phyloP scores from a whole-genome alignment of 2,113 vertebrate genomes.

The Cyphomyrus plagiostoma region DNA sequence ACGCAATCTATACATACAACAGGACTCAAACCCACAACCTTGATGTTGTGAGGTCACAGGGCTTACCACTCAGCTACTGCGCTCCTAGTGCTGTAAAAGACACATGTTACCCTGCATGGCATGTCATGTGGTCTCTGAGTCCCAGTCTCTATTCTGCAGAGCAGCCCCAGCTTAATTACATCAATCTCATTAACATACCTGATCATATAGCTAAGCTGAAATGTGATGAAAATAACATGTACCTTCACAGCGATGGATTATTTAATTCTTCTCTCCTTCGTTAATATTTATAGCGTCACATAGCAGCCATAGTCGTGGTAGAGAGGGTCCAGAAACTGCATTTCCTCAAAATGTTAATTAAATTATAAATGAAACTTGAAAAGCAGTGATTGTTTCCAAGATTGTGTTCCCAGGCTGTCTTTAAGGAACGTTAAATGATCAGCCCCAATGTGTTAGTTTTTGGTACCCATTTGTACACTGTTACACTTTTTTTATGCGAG shows the following conservation, averaged over 20 bases:
- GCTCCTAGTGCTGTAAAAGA: background rate
- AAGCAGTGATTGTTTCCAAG: slow-evolving; percentile 10
- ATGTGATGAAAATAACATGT: background rate
- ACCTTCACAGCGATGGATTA: slow-evolving; percentile 32
- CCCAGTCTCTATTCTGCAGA: background rate
- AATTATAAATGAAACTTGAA: slow-evolving; percentile 33
- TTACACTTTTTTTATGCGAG: slow-evolving; percentile 21
- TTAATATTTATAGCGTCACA: slow-evolving; percentile 28
- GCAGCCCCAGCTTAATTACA: background rate
- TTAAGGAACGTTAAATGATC: slow-evolving; percentile 17
- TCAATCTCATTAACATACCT: background rate
- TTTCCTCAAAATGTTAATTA: slow-evolving; percentile 46
- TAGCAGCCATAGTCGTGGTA: slow-evolving; percentile 28
- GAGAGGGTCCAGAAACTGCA: slow-evolving; percentile 31
- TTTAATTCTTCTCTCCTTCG: background rate
- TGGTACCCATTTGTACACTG: slow-evolving; percentile 3
- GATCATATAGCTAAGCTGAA: background rate
- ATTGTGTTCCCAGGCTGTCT: background rate
- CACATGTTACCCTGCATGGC: background rate
- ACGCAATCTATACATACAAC: background rate
- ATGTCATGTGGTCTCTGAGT: background rate
- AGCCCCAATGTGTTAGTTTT: background rate
- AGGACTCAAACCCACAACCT: background rate
- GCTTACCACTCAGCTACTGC: background rate
- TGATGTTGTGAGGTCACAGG: background rate